Evolutionary conservation across 2,113 vertebrate species (phyloP), one percentile per base, ranked within the genome.

Genomic region (Vulpes ferrilata): DNA sequence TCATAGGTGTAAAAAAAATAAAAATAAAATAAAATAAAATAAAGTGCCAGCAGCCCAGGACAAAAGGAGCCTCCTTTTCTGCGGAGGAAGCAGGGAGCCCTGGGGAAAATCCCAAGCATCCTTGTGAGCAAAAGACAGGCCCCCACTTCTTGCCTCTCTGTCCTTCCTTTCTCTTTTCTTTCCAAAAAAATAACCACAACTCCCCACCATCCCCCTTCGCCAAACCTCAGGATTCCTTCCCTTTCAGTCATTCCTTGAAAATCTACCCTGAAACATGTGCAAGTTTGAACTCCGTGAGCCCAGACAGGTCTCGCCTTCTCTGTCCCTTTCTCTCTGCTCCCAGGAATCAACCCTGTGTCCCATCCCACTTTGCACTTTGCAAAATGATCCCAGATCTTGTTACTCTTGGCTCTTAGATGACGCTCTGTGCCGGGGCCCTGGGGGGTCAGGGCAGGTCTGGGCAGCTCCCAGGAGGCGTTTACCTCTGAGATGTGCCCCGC

Each of bases 321-420:
- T 43, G 27, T 19, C 57, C 32, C 32, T 71, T 25, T 13, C 27
- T 88, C 35, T 57, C 64, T 55, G 51, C 25, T 53, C 62, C 80
- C 9, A 0, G 32, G 0, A 11, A 43, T 60, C 15, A 59, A 20
- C 27, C 2, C 16, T 1, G 0, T 2, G 19, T 53, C 79, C 51
- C 27, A 0, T 32, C 69, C 53, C 60, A 0, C 65, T 17, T 23
- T 23, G 17, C 4, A 4, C n/a, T 55, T 32, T 62, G 15, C 87
- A 65, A 1, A 59, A 59, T 2, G 48, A 32, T 23, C 55, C 69
- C 30, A 5, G 3, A 23, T 35, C 38, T 38, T 30, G 27, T 43
- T 25, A 17, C 27, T 13, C 15, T 11, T 0, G 2, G 35, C 83
- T 27, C 20, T 3, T 53, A 19, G 35, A 23, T 7, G 1, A 8